Base-by-base conservation (phyloP, 2,888 invertebrate genomes). In the Drosophila ezoana region DNA sequence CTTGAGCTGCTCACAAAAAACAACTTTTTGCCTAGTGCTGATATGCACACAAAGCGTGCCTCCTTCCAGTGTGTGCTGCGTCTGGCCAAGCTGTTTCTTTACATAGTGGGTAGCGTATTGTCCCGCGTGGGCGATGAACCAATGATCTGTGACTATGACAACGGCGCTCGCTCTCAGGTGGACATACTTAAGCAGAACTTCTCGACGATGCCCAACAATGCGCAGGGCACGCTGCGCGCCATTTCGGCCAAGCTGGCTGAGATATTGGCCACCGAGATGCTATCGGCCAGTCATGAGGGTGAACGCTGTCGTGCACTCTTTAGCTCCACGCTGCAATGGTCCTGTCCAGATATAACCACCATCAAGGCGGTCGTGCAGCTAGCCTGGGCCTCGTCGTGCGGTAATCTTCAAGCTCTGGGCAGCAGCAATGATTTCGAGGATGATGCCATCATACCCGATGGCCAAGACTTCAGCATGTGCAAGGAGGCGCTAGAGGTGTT, bases 401-500 rank as follows among this genome's bases (percentile, higher is more conserved):
- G 96, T 16, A 95, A 94, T 90, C 93, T 96, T 40, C 95, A 96
- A 86, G 93, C 94, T 0, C 92, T 95, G 57, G 95, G 95, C 68
- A 94, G 94, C 89, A 94, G 94, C 33, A 93, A 93, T 65, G 94
- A 93, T 70, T 92, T 92, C 57, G 90, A 90, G 47, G 89, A 91
- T 38, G 91, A 91, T 49, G 92, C 92, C 45, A 93, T 94, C 69
- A 92, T 93, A 72, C 94, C 95, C 23, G 96, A 95, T 77, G 94
- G 94, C 4, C 95, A 95, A 74, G 96, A 96, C 87, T 89, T 93
- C 90, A 51, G 92, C 93, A 96, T 97, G 89, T 97, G 97, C 87
- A 96, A 97, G 84, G 98, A 98, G 93, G 97, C 98, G 49, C 93
- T 99, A 91, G 98, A 99, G 93, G 96, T 98, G 70, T 93, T 99